Conservation (phyloP, 2,113 vertebrate species). For the Todiramphus saurophagus region DNA sequence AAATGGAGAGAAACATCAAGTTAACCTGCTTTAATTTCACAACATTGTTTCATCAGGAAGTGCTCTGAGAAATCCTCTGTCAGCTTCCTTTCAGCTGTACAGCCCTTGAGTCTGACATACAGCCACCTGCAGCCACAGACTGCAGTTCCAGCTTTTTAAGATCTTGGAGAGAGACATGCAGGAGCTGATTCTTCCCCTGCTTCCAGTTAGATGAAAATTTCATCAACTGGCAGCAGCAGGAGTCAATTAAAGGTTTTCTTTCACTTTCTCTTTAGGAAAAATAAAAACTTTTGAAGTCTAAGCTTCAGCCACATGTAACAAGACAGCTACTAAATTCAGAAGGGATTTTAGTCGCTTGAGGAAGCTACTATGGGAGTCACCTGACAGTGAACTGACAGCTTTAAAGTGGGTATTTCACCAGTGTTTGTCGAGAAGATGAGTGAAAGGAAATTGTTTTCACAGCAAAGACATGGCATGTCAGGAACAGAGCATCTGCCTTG, state of each 20-base stretch:
- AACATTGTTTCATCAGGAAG: neutral
- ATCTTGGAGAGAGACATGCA: neutral
- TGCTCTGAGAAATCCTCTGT: neutral
- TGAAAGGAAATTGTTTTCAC: neutral
- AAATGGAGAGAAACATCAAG: neutral
- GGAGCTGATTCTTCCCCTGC: neutral
- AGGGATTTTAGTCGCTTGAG: neutral
- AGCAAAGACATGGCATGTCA: neutral
- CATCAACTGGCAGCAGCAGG: neutral
- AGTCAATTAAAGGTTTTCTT: constrained; percentile 11
- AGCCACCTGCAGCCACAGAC: neutral
- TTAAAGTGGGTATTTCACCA: neutral
- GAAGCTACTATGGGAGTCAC: neutral
- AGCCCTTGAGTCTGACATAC: neutral
- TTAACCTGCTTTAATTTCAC: neutral
- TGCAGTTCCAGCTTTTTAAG: neutral
- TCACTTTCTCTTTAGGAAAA: neutral
- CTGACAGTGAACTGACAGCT: neutral
- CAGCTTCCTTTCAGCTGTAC: neutral
- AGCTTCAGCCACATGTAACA: neutral
- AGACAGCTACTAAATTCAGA: neutral
- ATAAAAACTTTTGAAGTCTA: neutral
- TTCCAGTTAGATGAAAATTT: neutral
- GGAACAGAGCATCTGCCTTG: neutral
- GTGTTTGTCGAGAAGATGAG: neutral